Conservation (phyloP, 2,113 vertebrate species). For the Struthidea cinerea region DNA sequence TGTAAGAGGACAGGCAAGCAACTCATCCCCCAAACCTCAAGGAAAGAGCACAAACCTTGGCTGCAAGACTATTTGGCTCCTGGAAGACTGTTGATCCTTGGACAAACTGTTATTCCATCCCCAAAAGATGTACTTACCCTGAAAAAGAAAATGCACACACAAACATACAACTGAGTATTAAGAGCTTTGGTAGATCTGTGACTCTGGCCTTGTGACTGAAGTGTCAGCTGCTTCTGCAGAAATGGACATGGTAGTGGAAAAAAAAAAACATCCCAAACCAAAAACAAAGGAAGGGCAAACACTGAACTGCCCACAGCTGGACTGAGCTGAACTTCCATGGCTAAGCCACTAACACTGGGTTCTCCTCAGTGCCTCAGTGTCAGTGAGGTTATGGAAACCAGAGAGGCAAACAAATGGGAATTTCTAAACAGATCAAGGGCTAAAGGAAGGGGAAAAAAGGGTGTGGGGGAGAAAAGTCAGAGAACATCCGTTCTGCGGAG, state of each 20-base stretch:
- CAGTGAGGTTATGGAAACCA: conserved; percentile 50
- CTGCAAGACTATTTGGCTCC: conserved; percentile 41
- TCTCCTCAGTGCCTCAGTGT: conserved; percentile 10
- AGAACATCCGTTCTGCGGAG: conserved; percentile 11
- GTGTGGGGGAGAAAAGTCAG: background rate
- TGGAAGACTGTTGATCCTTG: conserved; percentile 37
- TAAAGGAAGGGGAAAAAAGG: background rate
- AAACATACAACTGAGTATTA: conserved; percentile 50
- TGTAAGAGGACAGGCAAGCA: conserved; percentile 50
- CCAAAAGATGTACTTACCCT: conserved; percentile 55
- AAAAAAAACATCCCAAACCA: background rate
- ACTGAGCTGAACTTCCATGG: conserved; percentile 51
- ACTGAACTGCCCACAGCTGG: conserved; percentile 23
- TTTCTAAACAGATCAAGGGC: conserved; percentile 30
- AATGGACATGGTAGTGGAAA: conserved; percentile 11
- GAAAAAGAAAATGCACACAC: conserved; percentile 45
- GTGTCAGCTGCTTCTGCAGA: conserved; percentile 51
- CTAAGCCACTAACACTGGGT: background rate
- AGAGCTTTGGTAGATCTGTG: conserved; percentile 23
- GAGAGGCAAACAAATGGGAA: conserved; percentile 1
- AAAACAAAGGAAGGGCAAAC: background rate
- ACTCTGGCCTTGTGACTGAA: conserved; percentile 54
- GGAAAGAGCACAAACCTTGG: conserved; percentile 44
- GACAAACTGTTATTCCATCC: conserved; percentile 54
- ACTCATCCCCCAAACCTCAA: conserved; percentile 53